Percentiles rank a stretch among this genome's conserved stretches.
phyloP scores from a whole-genome alignment of 1,140 invertebrate genomes.

The Yoshiicerus persimilis region DNA sequence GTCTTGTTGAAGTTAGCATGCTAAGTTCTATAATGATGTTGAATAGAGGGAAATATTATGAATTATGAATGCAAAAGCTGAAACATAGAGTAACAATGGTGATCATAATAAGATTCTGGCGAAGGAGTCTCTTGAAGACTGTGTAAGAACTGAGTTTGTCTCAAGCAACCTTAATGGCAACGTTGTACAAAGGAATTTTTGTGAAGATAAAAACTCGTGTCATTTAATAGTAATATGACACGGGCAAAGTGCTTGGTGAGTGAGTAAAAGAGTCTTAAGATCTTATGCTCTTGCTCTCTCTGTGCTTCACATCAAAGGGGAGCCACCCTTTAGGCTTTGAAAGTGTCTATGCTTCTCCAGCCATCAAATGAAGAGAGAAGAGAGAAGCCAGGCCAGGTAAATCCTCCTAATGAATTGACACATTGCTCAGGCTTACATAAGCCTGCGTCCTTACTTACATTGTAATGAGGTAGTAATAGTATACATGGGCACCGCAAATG shows the following conservation, averaged over 20 bases:
- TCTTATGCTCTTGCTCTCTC: background rate
- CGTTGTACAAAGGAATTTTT: background rate
- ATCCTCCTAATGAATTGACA: conserved; percentile 42
- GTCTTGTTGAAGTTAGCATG: background rate
- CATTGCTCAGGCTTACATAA: conserved; percentile 26
- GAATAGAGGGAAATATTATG: background rate
- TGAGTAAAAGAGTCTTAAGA: conserved; percentile 17
- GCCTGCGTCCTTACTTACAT: background rate
- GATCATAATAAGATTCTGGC: background rate
- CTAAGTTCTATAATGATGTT: background rate
- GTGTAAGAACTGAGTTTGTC: background rate
- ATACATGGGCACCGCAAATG: background rate
- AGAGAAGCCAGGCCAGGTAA: conserved; percentile 37
- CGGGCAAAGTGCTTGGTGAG: conserved; percentile 10
- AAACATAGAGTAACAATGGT: background rate
- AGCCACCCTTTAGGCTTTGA: background rate
- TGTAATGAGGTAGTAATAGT: background rate
- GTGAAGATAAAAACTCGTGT: background rate
- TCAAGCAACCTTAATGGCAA: background rate
- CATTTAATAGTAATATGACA: conserved; percentile 18
- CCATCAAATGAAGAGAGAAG: background rate
- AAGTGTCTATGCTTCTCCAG: background rate
- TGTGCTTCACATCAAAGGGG: background rate
- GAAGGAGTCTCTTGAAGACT: background rate
- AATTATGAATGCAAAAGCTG: background rate